Evolutionary conservation across 2,888 invertebrate genomes (phyloP), one percentile per base, ranked within the genome.

Genomic region (Cristatella mucedo): DNA sequence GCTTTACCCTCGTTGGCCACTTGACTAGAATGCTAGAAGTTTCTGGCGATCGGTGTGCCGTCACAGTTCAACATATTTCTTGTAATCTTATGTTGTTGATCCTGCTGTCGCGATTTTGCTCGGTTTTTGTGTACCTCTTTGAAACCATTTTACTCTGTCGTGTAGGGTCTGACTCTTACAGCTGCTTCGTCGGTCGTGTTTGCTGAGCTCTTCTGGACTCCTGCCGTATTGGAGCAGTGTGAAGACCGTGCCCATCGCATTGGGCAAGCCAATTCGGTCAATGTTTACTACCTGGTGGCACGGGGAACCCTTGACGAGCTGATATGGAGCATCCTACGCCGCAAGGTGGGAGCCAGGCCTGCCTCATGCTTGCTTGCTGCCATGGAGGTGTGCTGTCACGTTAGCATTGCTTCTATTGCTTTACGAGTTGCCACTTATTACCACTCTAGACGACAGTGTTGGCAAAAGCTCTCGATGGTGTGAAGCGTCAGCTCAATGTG

Each of bases 191-290:
- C 61, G 41, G 62, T 62, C 15, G 57, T 62, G 43, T 62, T 62
- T 55, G 57, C 60, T 3, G 63, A 63, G 52, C 52, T 63, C 51
- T 58, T 61, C 49, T 63, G 63, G 63, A 63, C 61, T 1, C 63
- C 63, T 1, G 61, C 61, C 20, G 48, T 54, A 1, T 51, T 63
- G 52, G 44, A 58, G 4, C 63, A 63, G 47, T 62, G 61, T 48
- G 63, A 63, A 44, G 63, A 63, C 45, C 46, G 63, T 2, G 61
- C 60, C 4, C 61, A 63, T 41, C 51, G 63, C 15, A 61, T 63
- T 34, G 63, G 63, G 4, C 63, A 62, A 44, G 51, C 50, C 13
- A 46, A 49, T 41, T 50, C 53, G 40, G 54, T 63, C 3, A 51
- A 57, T 29, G 52, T 63, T 13, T 60, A 61, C 42, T 62, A 62